Conservation (phyloP, 2,888 invertebrate genomes). For the Lysandra coridon region DNA sequence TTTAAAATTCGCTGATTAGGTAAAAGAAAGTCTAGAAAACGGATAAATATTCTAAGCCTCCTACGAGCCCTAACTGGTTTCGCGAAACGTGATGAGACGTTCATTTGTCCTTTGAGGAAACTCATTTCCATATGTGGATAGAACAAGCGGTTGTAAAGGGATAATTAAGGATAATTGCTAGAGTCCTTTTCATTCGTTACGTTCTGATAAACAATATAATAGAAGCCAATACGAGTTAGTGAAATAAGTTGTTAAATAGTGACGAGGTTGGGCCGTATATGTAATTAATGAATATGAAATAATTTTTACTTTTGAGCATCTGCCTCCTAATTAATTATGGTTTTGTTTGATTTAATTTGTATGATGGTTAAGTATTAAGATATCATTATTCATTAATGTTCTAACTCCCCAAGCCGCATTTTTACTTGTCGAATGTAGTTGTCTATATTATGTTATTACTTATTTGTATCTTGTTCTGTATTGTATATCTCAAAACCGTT, state of each 20-base stretch:
- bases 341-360: too few species aligned
- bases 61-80: constrained; percentile 28
- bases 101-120: constrained; percentile 31
- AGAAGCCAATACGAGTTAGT: background rate
- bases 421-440: constrained; percentile 54
- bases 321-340: too few species aligned
- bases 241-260: constrained; percentile 5
- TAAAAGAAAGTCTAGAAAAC: constrained; percentile 25
- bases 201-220: background rate
- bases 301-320: background rate
- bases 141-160: constrained; percentile 27
- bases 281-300: background rate
- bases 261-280: too few species aligned
- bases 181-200: constrained; percentile 1
- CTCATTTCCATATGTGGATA: constrained; percentile 31
- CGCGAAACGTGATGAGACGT: constrained; percentile 29
- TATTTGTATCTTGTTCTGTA: constrained; percentile 62
- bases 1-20: background rate
- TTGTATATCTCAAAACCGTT: constrained; percentile 53
- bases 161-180: constrained; percentile 28
- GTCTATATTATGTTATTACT: constrained; percentile 48
- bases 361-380: too few species aligned
- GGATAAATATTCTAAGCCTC: constrained; percentile 30
- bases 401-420: constrained; percentile 57
- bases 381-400: too few species aligned